Conservation (phyloP, 2,113 vertebrate species). For the Carassius auratus region DNA sequence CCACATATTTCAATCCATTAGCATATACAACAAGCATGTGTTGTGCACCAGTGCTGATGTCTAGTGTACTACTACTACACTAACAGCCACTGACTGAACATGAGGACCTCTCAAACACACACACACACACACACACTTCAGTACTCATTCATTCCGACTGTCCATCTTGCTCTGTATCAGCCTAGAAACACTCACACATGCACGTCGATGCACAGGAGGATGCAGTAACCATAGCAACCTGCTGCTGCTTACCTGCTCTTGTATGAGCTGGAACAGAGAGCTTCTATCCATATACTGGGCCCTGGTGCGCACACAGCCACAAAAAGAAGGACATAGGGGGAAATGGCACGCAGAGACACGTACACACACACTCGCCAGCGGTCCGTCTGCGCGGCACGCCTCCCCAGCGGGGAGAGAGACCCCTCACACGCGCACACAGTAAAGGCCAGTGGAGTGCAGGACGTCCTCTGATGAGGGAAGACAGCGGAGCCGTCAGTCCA, state of each 20-base stretch:
- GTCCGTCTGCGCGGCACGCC: constrained; percentile 33
- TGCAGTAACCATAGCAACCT: constrained; percentile 78
- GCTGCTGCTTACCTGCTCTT: constrained; percentile 90
- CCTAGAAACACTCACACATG: constrained; percentile 32
- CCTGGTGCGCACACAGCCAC: constrained; percentile 76
- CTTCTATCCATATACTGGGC: constrained; percentile 96
- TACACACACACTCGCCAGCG: constrained; percentile 36
- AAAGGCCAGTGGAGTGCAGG: constrained; percentile 20
- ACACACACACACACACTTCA: constrained; percentile 25
- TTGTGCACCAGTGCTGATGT: not conserved
- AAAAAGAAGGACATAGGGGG: constrained; percentile 78
- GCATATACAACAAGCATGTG: constrained; percentile 7
- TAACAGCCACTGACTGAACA: constrained; percentile 16
- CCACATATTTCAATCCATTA: not conserved
- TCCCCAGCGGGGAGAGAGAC: not conserved
- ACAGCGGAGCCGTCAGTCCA: constrained; percentile 40
- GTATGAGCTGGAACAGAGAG: constrained; percentile 98
- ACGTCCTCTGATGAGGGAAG: constrained; percentile 54
- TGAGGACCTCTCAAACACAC: constrained; percentile 27
- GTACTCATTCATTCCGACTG: constrained; percentile 14
- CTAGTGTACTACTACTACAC: constrained; percentile 18
- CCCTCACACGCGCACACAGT: not conserved
- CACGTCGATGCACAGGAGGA: constrained; percentile 18
- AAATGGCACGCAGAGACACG: constrained; percentile 34
- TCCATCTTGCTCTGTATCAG: not conserved